These are phyloP conservation scores for Glyptemys insculpta DNA, from an alignment of 2,797 vertebrate genomes.

Conservation along the genomic window DNA sequence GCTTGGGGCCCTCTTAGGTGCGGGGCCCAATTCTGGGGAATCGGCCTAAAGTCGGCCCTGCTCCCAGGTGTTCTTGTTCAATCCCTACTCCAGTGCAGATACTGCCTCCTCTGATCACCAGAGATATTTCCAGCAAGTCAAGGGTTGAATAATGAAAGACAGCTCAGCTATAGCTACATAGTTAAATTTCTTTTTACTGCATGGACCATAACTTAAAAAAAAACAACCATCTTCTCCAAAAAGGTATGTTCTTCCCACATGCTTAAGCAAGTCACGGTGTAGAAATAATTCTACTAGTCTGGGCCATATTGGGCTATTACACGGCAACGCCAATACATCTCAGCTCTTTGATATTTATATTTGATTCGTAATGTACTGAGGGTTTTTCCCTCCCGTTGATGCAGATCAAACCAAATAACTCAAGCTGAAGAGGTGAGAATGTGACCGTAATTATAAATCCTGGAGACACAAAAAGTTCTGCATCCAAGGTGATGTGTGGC, in stretches of 20 bases:
- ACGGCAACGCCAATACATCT: not conserved
- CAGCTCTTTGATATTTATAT: not conserved
- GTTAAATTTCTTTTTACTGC: not conserved
- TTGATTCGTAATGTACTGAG: not conserved
- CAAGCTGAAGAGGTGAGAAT: not conserved
- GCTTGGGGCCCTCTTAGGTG: too few relatives aligned
- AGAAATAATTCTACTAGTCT: not conserved
- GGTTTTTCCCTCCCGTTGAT: not conserved
- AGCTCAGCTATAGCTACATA: conserved; percentile 39
- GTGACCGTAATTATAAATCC: not conserved
- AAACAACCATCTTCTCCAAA: not conserved
- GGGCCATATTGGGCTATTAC: rapidly evolving
- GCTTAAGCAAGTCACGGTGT: rapidly evolving
- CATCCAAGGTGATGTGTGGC: rapidly evolving
- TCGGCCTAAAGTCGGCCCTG: too few relatives aligned
- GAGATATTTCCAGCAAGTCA: conserved; percentile 18
- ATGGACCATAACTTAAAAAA: not conserved
- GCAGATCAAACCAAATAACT: not conserved
- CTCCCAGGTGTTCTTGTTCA: not conserved
- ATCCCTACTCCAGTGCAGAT: not conserved
- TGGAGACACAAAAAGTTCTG: not conserved
- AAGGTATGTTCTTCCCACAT: too few relatives aligned
- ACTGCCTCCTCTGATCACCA: not conserved
- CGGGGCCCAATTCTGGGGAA: too few relatives aligned
- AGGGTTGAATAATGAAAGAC: not conserved